Percentiles rank a stretch among this genome's conserved stretches.
Conservation (phyloP, 2,888 invertebrate genomes). For the Ophioninae sp. region DNA sequence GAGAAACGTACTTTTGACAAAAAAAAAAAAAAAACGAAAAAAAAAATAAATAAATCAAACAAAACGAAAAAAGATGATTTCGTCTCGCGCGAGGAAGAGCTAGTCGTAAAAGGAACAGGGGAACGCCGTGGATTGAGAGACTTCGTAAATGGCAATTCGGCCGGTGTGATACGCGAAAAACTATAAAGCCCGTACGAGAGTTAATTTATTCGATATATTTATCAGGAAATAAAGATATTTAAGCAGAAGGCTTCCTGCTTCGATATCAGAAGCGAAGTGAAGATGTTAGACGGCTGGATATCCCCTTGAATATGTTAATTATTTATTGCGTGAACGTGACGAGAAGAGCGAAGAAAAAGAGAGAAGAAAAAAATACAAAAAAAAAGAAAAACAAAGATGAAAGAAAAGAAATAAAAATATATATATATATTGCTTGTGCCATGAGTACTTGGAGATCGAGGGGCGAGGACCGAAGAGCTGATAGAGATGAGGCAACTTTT, state of each 20-base stretch:
- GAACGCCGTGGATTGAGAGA: background rate
- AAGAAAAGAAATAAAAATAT: background rate
- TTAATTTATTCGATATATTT: conserved; percentile 2
- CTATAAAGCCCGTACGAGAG: background rate
- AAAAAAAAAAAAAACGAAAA: background rate
- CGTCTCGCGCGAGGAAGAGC: background rate
- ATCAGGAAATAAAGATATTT: conserved; percentile 8
- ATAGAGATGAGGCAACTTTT: no score
- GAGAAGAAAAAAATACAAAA: background rate
- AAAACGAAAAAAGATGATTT: background rate
- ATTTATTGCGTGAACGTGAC: background rate
- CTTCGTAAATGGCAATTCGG: background rate
- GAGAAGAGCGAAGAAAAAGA: background rate
- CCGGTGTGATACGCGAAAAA: background rate
- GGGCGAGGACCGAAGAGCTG: no score
- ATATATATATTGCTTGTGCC: no score
- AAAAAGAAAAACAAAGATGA: background rate
- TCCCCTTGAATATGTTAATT: background rate
- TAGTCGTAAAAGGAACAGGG: conserved; percentile 3
- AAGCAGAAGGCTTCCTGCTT: conserved; percentile 1
- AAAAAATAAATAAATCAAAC: background rate
- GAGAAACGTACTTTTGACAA: conserved; percentile 14
- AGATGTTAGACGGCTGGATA: background rate
- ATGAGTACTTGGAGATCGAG: no score
- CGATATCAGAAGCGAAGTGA: background rate